Evolutionary conservation across 2,888 invertebrate species (phyloP), one percentile per base, ranked within the genome.

Genomic region (Lasioglossum villosulum): DNA sequence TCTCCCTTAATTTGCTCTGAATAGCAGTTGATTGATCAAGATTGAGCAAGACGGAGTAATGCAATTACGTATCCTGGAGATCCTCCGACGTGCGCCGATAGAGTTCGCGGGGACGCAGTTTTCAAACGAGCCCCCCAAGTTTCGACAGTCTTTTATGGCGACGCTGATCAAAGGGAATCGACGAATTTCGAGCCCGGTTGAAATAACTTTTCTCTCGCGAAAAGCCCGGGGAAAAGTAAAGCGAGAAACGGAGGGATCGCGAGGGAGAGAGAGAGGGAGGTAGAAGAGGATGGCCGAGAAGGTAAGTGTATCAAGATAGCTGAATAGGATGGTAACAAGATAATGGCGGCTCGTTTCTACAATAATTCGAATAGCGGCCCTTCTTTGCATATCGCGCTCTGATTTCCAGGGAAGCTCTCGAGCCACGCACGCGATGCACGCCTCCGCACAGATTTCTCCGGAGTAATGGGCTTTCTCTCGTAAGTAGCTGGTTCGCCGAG

Each of bases 21-120:
- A 90, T 90, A 89, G 89, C 90, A 34, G 88, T 88, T 90, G 90
- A 90, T 90, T 90, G 90, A 90, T 90, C 90, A 89, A 90, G 87
- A 89, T 89, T 83, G 90, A 86, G 87, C 85, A 85, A 88, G 85
- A 84, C 75, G 83, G 84, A 81, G 88, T 85, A 90, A 90, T 63
- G 86, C 85, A 83, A 90, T 90, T 90, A 88, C 86, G 78, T 84
- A 78, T 80, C 77, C 75, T 85, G 79, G 79, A 82, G 83, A 88
- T 88, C 88, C 78, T 37, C 79, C 79, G 70, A 80, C 80, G 48
- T 45, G 42, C 66, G 78, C 68, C 80, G 79, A 37, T 42, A 73
- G 59, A 37, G n/a, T 48, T 39, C 72, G 78, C 73, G 56, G 71
- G 63, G 68, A n/a, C 34, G 78, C 63, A 80, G 81, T 86, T 89